Conservation (phyloP, 30 jellyfish, hydroid and myxozoan species). For the Hydra vulgaris region DNA sequence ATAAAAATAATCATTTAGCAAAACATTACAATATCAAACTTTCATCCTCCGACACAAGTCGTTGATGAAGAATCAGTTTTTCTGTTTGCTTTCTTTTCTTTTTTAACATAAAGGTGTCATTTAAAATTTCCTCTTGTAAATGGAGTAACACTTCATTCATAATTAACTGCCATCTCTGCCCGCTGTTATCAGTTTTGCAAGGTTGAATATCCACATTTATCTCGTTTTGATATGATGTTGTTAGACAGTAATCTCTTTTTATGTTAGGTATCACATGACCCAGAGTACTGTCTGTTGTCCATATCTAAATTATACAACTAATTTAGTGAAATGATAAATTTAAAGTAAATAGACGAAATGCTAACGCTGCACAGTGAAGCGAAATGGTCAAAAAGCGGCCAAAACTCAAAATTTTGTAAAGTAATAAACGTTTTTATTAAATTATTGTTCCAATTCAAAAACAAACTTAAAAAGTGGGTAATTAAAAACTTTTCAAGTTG, state of each 20-base stretch:
- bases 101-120: not conserved
- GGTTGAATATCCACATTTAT: not conserved
- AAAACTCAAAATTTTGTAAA: too few species aligned
- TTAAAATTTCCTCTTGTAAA: not conserved
- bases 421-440: too few species aligned
- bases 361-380: too few species aligned
- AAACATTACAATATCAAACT: not conserved
- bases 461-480: too few species aligned
- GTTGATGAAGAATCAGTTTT: constrained; percentile 14
- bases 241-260: constrained; percentile 15
- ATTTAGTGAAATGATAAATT: not conserved
- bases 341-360: not conserved
- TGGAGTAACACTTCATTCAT: constrained; percentile 23
- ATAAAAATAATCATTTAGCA: too few species aligned
- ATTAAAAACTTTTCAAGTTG: too few species aligned
- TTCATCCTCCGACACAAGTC: constrained; percentile 9
- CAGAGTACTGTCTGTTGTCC: constrained; percentile 19
- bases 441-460: too few species aligned
- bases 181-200: not conserved
- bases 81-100: constrained; percentile 14
- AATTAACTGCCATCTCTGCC: constrained; percentile 21
- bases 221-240: constrained; percentile 6
- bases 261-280: constrained; percentile 17
- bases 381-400: too few species aligned
- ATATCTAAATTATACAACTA: not conserved